Base-by-base conservation (phyloP, 2,888 invertebrate species). In the Dione juno region DNA sequence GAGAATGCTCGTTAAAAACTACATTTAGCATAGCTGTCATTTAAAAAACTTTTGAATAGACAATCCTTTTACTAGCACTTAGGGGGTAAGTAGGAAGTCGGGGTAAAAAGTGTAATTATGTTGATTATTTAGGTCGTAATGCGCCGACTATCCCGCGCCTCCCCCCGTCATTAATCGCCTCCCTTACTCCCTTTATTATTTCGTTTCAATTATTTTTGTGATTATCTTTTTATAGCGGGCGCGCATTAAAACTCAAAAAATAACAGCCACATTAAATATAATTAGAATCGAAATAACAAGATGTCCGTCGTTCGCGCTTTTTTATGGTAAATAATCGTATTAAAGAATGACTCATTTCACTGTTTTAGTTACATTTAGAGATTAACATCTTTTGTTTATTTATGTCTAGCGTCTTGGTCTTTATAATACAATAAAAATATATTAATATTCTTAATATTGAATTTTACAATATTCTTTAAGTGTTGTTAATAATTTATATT, bases 201-300 rank as follows among this genome's bases (percentile, higher is more conserved):
- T 92, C 92, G 92, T 92, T 93, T 93, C 92, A 92, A 92, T 92
- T 93, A 93, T 93, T 92, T 93, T 92, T 87, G 90, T 92, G 92
- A 92, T 92, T 92, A 92, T 92, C 92, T 92, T 93, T 92, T 93
- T 93, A 93, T 90, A 89, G 91, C 89, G 83, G 84, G 85, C 82
- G 83, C 83, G 87, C 91, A 92, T 92, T 92, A 91, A 92, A 92
- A 90, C 88, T 90, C 88, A 92, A 92, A 83, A 92, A 92, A 92
- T 89, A 90, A 89, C 89, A 87, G 86, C 84, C 87, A 86, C 89
- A 89, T 93, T 92, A 92, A 90, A 88, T 77, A 87, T 92, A 91
- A 92, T 92, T 91, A 91, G 89, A 88, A 89, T 89, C 83, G 87
- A 87, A 89, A 90, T 90, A 88, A 88, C 87, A 88, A 88, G 89